Evolutionary conservation across 2,797 vertebrate species (phyloP).

Genomic region (Cyclopterus lumpus): DNA sequence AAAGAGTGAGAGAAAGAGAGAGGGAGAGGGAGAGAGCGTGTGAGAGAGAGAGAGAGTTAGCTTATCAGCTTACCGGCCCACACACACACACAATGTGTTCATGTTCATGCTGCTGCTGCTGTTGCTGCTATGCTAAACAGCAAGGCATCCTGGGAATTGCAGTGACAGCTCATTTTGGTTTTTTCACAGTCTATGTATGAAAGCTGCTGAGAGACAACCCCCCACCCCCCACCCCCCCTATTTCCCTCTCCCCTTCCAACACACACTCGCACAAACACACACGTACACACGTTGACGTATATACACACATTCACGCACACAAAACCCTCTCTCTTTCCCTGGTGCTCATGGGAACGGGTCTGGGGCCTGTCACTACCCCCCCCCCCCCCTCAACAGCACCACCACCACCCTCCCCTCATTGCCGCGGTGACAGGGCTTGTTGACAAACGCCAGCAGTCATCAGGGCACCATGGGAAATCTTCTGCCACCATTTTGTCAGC

Average conservation of each 20-base stretch:
- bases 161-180: slow-evolving; percentile 99
- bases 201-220: slow-evolving; percentile 95
- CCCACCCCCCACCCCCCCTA: slow-evolving; percentile 46
- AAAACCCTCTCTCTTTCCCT: slow-evolving; percentile 54
- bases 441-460: slow-evolving; percentile 99
- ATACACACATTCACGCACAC: slow-evolving; percentile 34
- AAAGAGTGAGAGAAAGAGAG: neutral
- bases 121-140: slow-evolving; percentile 98
- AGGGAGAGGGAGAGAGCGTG: slow-evolving; percentile 15
- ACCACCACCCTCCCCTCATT: slow-evolving; percentile 90
- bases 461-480: slow-evolving; percentile 99
- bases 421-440: slow-evolving; percentile 98
- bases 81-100: slow-evolving; percentile 74
- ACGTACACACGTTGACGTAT: slow-evolving; percentile 21
- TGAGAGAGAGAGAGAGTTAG: slow-evolving; percentile 74
- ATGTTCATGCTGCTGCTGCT: slow-evolving; percentile 86
- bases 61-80: slow-evolving; percentile 92
- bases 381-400: slow-evolving; percentile 81
- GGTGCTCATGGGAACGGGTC: slow-evolving; percentile 80
- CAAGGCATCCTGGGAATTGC: slow-evolving; percentile 99
- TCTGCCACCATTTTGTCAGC: slow-evolving; percentile 99
- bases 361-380: slow-evolving; percentile 89
- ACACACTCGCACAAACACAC: slow-evolving; percentile 38
- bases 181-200: slow-evolving; percentile 88
- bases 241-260: slow-evolving; percentile 41